Evolutionary conservation across 2,113 vertebrate genomes (phyloP).

Genomic region (Scatophagus argus): DNA sequence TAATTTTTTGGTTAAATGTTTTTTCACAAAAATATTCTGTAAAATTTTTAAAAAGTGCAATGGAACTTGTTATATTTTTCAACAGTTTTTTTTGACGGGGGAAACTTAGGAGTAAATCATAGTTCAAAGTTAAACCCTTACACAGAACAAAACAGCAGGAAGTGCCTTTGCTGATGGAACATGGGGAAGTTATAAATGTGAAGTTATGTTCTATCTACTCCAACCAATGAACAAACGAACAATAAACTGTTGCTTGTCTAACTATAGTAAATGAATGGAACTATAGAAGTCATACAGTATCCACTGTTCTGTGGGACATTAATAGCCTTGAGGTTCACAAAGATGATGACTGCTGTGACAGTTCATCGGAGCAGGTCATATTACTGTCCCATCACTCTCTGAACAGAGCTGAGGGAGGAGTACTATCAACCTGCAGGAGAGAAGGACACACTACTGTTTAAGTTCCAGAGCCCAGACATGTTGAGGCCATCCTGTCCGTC

Average conservation of each 20-base stretch:
- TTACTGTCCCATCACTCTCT: background rate
- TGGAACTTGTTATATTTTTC: background rate
- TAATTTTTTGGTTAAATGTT: background rate
- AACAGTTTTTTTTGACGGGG: background rate
- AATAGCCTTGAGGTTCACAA: background rate
- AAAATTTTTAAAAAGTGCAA: background rate
- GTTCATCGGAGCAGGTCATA: conserved; percentile 8
- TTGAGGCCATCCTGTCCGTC: conserved; percentile 98
- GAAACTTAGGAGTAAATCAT: background rate
- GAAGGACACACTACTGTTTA: conserved; percentile 85
- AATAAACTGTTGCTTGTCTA: conserved; percentile 1
- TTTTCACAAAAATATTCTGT: background rate
- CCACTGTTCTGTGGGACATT: background rate
- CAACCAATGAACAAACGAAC: background rate
- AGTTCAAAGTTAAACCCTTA: background rate
- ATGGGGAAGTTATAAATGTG: background rate
- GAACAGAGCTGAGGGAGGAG: background rate
- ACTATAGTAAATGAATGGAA: background rate
- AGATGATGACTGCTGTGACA: background rate
- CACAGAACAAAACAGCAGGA: background rate
- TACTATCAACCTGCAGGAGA: too few species aligned
- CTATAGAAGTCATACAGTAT: background rate
- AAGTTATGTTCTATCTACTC: background rate
- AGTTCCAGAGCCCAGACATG: conserved; percentile 99
- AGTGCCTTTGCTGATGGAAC: background rate